A percentile compares a stretch with the other conserved stretches of the same genome.
Evolutionary conservation across 1,140 invertebrate genomes (phyloP).

Genomic region (Aphidius gifuensis): DNA sequence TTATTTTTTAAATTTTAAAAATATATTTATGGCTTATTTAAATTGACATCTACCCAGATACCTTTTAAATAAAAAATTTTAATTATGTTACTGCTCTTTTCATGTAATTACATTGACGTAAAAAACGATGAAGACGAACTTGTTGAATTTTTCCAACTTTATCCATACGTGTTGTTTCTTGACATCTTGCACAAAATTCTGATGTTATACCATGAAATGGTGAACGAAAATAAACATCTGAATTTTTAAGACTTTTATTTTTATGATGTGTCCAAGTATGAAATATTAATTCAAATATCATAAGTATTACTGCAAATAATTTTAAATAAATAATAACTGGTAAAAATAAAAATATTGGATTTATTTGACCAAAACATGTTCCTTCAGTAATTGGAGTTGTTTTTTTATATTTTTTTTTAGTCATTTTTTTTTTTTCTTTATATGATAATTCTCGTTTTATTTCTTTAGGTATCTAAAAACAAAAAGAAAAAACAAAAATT

Average conservation of each 20-base stretch:
- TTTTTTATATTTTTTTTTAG: slow-evolving; percentile 29
- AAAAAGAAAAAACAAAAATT: slow-evolving; percentile 4
- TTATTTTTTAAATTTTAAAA: not conserved
- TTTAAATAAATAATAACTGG: slow-evolving; percentile 43
- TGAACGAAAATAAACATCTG: slow-evolving; percentile 57
- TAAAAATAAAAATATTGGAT: slow-evolving; percentile 44
- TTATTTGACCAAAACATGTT: slow-evolving; percentile 42
- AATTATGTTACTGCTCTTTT: slow-evolving; percentile 45
- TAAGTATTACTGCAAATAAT: slow-evolving; percentile 41
- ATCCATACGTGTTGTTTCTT: slow-evolving; percentile 52
- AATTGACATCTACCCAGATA: too few species aligned
- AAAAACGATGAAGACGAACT: slow-evolving; percentile 44
- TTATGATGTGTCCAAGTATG: slow-evolving; percentile 60
- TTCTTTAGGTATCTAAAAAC: slow-evolving; percentile 43
- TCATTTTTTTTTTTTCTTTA: slow-evolving; percentile 31
- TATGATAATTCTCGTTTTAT: slow-evolving; percentile 32
- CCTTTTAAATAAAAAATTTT: too few species aligned
- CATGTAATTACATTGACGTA: slow-evolving; percentile 47
- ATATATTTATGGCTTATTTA: not conserved
- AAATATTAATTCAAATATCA: slow-evolving; percentile 46
- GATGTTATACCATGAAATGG: slow-evolving; percentile 58
- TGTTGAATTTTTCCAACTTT: slow-evolving; percentile 53
- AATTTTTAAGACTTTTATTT: slow-evolving; percentile 53
- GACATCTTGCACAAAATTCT: slow-evolving; percentile 60
- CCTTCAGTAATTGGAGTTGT: slow-evolving; percentile 35